Evolutionary conservation across 2,888 invertebrate genomes (phyloP).

Genomic region (Nomada ferruginata): DNA sequence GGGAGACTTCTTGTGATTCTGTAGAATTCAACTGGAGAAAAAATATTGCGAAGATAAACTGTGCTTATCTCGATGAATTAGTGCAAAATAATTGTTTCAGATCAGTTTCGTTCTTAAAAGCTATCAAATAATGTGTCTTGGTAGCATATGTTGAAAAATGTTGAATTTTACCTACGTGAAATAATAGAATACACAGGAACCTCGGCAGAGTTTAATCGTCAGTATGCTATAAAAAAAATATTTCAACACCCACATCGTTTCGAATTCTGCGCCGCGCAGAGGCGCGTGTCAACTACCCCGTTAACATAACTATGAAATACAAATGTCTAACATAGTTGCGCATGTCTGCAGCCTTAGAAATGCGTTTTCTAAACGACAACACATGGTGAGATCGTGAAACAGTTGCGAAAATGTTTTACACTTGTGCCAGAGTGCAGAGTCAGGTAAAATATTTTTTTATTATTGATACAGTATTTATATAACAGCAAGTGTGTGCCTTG

Average conservation of each 20-base stretch:
- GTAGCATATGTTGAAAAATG: no score
- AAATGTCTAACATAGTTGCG: conserved; percentile 34
- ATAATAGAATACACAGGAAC: neutral
- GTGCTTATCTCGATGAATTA: neutral
- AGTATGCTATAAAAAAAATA: neutral
- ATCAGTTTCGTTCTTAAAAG: neutral
- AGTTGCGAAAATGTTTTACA: neutral
- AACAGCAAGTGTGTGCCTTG: neutral
- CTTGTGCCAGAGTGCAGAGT: neutral
- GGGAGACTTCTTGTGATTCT: neutral
- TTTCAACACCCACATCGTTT: conserved; percentile 5
- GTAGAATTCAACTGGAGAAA: neutral
- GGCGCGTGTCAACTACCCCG: conserved; percentile 14
- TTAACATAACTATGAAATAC: conserved; percentile 28
- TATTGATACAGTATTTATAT: conserved; percentile 4
- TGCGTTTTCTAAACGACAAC: conserved; percentile 35
- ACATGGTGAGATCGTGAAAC: neutral
- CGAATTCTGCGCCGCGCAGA: conserved; percentile 29
- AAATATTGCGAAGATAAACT: neutral
- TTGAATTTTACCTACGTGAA: neutral
- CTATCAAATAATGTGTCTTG: neutral
- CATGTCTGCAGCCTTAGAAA: conserved; percentile 12
- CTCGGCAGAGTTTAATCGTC: neutral
- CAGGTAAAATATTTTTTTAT: neutral
- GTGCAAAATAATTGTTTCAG: neutral